Percentiles rank a stretch among this genome's conserved stretches.
Conservation (phyloP, 1,140 invertebrate genomes). For the Planococcus citri region DNA sequence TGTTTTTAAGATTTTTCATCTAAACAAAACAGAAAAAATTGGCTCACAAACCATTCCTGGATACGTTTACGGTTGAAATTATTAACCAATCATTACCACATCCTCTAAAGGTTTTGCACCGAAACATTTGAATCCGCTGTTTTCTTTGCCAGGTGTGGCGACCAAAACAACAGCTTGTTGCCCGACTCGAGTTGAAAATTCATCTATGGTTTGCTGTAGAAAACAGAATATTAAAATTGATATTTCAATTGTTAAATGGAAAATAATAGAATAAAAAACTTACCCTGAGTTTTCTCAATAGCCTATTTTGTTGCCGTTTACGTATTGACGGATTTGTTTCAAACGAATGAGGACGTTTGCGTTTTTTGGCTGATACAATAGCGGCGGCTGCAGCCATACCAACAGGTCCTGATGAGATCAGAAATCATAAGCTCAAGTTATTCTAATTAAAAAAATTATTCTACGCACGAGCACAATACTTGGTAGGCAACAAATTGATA, state of each 20-base stretch:
- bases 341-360: constrained; percentile 90
- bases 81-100: no score
- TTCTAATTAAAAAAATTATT: no score
- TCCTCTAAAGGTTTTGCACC: constrained; percentile 93
- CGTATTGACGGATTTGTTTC: constrained; percentile 95
- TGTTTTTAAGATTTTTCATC: constrained; percentile 62
- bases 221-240: constrained; percentile 25
- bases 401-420: constrained; percentile 56
- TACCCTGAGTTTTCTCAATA: constrained; percentile 76
- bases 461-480: no score
- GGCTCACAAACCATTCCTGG: neutral
- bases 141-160: constrained; percentile 91
- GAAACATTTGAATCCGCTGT: constrained; percentile 91
- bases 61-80: no score
- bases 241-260: neutral
- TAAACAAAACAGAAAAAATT: no score
- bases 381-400: constrained; percentile 93
- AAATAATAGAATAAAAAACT: constrained; percentile 29
- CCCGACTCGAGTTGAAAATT: constrained; percentile 92
- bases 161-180: constrained; percentile 93
- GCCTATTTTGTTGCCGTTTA: constrained; percentile 88
- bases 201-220: constrained; percentile 85
- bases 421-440: neutral
- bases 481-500: no score
- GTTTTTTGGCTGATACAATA: constrained; percentile 89